Conservation (phyloP, 2,888 invertebrate genomes). For the Prosapia bicincta region DNA sequence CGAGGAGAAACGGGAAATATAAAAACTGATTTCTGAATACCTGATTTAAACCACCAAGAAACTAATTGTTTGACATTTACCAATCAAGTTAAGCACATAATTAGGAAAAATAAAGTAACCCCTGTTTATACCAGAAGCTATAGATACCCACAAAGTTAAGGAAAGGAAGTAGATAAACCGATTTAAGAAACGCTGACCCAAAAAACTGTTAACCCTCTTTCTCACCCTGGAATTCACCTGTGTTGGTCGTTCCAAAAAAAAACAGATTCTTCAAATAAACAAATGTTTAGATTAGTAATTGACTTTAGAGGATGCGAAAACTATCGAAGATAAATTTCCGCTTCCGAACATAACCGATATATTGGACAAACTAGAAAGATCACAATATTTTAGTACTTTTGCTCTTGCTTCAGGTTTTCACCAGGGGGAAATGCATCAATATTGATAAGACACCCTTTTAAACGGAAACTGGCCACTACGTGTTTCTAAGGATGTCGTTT, state of each 20-base stretch:
- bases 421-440: neutral
- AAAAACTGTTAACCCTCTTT: neutral
- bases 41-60: neutral
- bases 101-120: too few relatives aligned
- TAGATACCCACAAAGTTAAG: too few relatives aligned
- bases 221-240: neutral
- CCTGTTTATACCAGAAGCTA: too few relatives aligned
- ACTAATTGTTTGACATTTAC: neutral
- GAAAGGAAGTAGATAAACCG: neutral
- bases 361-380: conserved; percentile 17
- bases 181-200: neutral
- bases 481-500: neutral
- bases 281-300: conserved; percentile 16
- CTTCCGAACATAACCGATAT: too few relatives aligned
- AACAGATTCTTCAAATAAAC: conserved; percentile 15
- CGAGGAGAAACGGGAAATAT: neutral
- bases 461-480: neutral
- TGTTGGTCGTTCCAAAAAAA: neutral
- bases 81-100: too few relatives aligned
- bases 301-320: conserved; percentile 20
- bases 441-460: neutral
- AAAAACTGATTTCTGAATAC: neutral
- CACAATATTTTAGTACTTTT: conserved; percentile 16
- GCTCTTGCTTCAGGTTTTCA: conserved; percentile 6
- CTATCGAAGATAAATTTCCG: conserved; percentile 13